These are phyloP conservation scores for Threskiornis aethiopicus DNA, from an alignment of 2,797 vertebrate genomes.

Conservation along the genomic window DNA sequence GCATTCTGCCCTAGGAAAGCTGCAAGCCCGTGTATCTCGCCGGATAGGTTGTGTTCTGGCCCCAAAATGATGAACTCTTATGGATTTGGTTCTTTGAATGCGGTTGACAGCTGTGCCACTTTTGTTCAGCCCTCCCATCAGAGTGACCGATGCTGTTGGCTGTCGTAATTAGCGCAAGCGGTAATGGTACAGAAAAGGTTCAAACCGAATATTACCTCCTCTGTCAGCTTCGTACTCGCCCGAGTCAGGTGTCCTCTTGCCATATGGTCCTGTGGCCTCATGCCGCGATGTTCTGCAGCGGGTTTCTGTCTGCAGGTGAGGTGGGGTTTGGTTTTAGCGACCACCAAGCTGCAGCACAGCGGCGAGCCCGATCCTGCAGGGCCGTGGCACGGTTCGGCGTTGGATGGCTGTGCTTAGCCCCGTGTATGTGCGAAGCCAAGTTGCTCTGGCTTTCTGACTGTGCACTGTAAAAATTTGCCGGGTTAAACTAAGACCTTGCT, in stretches of 20 bases:
- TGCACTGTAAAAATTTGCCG: background rate
- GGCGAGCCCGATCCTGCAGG: background rate
- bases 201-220: background rate
- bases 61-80: background rate
- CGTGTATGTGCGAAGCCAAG: accelerated
- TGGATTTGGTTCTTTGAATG: background rate
- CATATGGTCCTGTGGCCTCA: background rate
- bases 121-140: background rate
- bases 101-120: background rate
- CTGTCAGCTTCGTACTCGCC: accelerated
- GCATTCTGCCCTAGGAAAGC: background rate
- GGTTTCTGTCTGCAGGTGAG: background rate
- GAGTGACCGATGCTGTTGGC: background rate
- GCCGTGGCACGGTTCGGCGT: accelerated
- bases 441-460: background rate
- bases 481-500: background rate
- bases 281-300: accelerated
- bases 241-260: background rate
- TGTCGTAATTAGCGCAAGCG: accelerated
- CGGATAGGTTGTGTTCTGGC: background rate
- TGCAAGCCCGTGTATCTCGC: background rate
- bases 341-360: background rate
- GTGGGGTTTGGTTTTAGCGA: background rate
- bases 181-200: background rate
- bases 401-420: background rate